Evolutionary conservation across 2,113 vertebrate genomes (phyloP).

Genomic region (Rhea pennata): DNA sequence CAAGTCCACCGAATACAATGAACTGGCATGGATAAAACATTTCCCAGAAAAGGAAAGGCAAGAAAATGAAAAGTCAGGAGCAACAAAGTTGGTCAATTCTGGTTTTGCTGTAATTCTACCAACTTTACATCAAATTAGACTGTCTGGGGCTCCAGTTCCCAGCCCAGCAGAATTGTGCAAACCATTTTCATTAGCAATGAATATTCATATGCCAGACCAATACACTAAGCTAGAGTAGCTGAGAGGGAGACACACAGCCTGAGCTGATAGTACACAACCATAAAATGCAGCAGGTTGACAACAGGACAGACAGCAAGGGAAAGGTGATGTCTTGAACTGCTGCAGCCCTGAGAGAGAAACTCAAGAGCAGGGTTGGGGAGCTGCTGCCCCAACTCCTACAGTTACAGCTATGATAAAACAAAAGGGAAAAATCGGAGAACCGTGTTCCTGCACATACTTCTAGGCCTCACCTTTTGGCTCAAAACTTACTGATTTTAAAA

Average conservation of each 20-base stretch:
- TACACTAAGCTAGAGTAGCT: background rate
- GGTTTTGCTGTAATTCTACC: background rate
- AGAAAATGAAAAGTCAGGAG: background rate
- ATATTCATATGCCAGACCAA: background rate
- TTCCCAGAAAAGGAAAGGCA: background rate
- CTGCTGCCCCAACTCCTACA: background rate
- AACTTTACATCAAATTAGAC: background rate
- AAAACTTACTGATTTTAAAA: background rate
- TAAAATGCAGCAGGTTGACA: background rate
- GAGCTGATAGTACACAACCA: background rate
- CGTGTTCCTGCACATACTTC: background rate
- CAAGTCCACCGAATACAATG: background rate
- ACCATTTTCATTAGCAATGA: background rate
- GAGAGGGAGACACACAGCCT: background rate
- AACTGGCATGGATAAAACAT: background rate
- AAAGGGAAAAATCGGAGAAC: fast-evolving
- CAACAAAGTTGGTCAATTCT: background rate
- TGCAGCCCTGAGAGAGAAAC: background rate
- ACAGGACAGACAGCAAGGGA: background rate
- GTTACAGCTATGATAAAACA: background rate
- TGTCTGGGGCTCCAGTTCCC: background rate
- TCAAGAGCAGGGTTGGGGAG: background rate
- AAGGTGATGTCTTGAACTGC: background rate
- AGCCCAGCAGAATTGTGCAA: background rate
- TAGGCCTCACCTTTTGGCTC: background rate